Evolutionary conservation across 2,888 invertebrate genomes (phyloP), one percentile per base, ranked within the genome.

Genomic region (Artemia sinica): DNA sequence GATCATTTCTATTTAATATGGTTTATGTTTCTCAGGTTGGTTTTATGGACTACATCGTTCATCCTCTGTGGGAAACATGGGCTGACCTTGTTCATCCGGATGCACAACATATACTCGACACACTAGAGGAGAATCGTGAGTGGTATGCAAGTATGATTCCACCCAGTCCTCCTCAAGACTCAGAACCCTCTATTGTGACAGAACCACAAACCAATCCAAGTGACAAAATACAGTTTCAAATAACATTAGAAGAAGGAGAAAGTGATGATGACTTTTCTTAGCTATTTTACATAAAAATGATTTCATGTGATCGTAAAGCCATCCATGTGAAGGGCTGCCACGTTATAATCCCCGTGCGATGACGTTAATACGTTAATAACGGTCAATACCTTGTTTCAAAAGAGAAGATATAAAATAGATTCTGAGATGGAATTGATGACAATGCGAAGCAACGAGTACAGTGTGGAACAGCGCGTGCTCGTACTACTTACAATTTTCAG

Each of bases 11-110:
- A 4, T 28, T 28, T 28, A 28, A 28, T 28, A n/a, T n/a, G n/a
- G n/a, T 58, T 18, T 9, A 58, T 10, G 8, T 58, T 58, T 58
- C 66, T 6, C 66, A 85, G 85, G 95, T 98, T 77, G 96, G 96
- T 75, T 98, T 98, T 79, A 98, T 98, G 78, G 97, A 98, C 82
- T 98, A 96, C 80, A 98, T 98, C 77, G 97, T 97, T 63, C 97
- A 98, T 81, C 98, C 98, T 3, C 81, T 99, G 72, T 99, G 96
- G 94, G 98, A 98, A 80, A 97, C 97, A 68, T 98, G 98, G 98
- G 96, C 94, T 12, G 97, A 98, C 79, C 83, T 98, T 72, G 97
- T 98, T 67, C 95, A 96, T 80, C 97, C 98, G 4, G 97, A 98
- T 78, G 97, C 97, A 67, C 96, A 97, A 81, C 91, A 94, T 74